phyloP scores from a whole-genome alignment of 1,140 invertebrate genomes.

The Adelges cooleyi region DNA sequence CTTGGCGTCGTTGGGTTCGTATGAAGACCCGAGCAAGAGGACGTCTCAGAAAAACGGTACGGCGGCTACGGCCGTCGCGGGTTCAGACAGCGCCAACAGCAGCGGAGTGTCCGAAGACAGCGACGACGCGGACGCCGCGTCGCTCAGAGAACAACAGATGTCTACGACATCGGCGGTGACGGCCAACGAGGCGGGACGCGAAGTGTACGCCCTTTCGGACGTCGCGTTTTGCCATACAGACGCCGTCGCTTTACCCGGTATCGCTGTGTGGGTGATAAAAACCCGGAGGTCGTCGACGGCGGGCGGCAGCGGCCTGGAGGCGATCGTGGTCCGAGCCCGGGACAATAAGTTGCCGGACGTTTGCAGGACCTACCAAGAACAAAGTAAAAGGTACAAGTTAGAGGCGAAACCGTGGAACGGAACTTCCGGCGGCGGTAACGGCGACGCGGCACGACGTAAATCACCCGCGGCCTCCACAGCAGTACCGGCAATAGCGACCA shows the following conservation, averaged over 20 bases:
- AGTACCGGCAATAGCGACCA: too few relatives aligned
- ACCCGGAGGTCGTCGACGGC: constrained; percentile 3
- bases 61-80: constrained; percentile 4
- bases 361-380: constrained; percentile 31
- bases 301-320: constrained; percentile 30
- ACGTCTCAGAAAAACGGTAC: not conserved
- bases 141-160: not conserved
- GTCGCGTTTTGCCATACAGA: constrained; percentile 35
- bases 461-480: not conserved
- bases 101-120: constrained; percentile 34
- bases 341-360: constrained; percentile 30
- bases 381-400: constrained; percentile 30
- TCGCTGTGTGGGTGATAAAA: constrained; percentile 34
- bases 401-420: constrained; percentile 10
- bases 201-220: constrained; percentile 31
- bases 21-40: constrained; percentile 28
- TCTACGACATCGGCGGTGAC: not conserved
- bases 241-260: constrained; percentile 30
- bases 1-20: constrained; percentile 31
- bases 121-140: constrained; percentile 30
- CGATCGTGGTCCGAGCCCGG: constrained; percentile 30
- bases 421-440: not conserved
- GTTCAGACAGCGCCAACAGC: constrained; percentile 34
- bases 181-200: not conserved
- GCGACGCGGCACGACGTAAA: not conserved